phyloP scores from a whole-genome alignment of 2,888 invertebrate species.

The Cheilosia vernalis region DNA sequence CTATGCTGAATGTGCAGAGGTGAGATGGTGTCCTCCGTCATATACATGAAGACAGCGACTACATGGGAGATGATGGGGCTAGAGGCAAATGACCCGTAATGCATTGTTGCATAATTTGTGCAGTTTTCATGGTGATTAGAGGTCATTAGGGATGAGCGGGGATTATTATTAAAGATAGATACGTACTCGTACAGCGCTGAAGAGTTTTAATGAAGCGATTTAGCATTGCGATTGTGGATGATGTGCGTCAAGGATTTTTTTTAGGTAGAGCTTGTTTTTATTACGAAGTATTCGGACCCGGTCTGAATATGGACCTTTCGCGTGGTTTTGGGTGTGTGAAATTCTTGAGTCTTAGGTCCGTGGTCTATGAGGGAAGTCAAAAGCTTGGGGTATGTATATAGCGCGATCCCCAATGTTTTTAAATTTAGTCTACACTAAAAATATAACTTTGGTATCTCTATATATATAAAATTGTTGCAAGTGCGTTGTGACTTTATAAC shows the following conservation, averaged over 20 bases:
- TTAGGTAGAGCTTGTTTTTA: too few relatives aligned
- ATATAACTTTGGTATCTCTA: too few relatives aligned
- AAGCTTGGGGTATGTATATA: too few relatives aligned
- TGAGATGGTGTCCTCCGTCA: constrained; percentile 43
- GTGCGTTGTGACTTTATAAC: too few relatives aligned
- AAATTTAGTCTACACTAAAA: too few relatives aligned
- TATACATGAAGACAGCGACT: background rate
- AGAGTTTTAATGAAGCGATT: constrained; percentile 24
- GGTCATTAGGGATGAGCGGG: constrained; percentile 22
- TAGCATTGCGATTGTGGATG: background rate
- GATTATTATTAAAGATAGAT: constrained; percentile 1
- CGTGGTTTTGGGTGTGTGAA: too few relatives aligned
- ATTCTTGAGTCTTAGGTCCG: too few relatives aligned
- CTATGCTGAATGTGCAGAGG: constrained; percentile 23
- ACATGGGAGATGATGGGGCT: background rate
- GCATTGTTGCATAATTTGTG: constrained; percentile 55
- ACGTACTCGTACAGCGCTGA: background rate
- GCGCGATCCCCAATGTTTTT: too few relatives aligned
- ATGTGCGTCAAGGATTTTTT: background rate
- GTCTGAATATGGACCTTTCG: too few relatives aligned
- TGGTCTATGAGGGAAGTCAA: too few relatives aligned
- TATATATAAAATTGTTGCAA: too few relatives aligned
- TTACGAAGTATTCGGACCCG: too few relatives aligned
- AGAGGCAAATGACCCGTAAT: constrained; percentile 33
- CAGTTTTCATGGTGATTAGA: constrained; percentile 49